Evolutionary conservation across 2,113 vertebrate species (phyloP), one percentile per base, ranked within the genome.

Genomic region (Strigops habroptila): DNA sequence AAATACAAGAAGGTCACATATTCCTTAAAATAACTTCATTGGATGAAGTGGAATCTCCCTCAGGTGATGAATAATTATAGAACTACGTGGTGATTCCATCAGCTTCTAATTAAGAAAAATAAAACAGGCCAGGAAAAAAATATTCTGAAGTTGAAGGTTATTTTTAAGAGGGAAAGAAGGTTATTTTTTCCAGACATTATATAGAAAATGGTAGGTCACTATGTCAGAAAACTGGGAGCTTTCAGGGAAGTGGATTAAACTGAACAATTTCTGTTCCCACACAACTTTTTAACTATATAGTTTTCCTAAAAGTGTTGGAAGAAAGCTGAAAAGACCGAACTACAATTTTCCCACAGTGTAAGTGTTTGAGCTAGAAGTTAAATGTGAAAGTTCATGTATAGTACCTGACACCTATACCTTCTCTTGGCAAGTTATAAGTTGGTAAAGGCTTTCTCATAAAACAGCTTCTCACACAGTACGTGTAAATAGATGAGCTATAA

Each of bases 31-130:
- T 78, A 94, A 41, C 46, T 79, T 64, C 21, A 39, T 19, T 73
- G 78, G 90, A 90, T 82, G 60, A 68, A 80, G 13, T 63, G 52
- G 33, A 21, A 64, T 85, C 35, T 93, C 84, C 92, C 96, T 88
- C 22, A 85, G 92, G 91, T 78, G 78, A 88, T 82, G 95, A 95
- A 74, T 78, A 93, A 95, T 96, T 95, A 91, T 94, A 79, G 89
- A 88, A 96, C 44, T 92, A 85, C 41, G 53, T 43, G 30, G 84
- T 37, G 22, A 78, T 90, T 95, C 92, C 37, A 96, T 76, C 63
- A 93, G 67, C 90, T 74, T 30, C 91, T 96, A 96, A 80, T 97
- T 94, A 96, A 83, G 77, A 95, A 94, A 96, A 95, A 92, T 88
- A 92, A 86, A 93, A 89, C 53, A 74, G 90, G 88, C 57, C 69